A percentile compares a stretch with the other conserved stretches of the same genome.
These are phyloP conservation scores for Eledone cirrhosa DNA, from an alignment of 2,888 invertebrate species.

Conservation along the genomic window DNA sequence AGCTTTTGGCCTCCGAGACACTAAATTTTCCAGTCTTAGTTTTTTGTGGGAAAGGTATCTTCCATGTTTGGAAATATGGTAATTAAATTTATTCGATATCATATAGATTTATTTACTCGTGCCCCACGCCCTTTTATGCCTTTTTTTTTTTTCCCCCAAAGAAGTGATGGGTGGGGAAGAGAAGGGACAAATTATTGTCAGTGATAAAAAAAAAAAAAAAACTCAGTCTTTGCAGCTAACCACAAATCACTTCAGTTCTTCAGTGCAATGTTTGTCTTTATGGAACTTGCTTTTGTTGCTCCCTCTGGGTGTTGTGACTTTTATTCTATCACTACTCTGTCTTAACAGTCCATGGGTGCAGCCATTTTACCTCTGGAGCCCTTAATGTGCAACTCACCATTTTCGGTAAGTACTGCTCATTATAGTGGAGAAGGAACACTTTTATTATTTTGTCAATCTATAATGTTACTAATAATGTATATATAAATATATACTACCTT, in stretches of 20 bases:
- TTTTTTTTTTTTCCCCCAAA: too few relatives aligned
- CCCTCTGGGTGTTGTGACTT: constrained; percentile 25
- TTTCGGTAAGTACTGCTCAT: constrained; percentile 29
- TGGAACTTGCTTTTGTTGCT: constrained; percentile 26
- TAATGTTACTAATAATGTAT: constrained; percentile 19
- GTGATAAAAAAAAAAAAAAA: too few relatives aligned
- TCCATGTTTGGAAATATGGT: too few relatives aligned
- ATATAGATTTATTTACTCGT: too few relatives aligned
- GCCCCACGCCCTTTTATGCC: too few relatives aligned
- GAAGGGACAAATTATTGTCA: too few relatives aligned
- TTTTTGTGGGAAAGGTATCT: too few relatives aligned
- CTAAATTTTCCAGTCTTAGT: too few relatives aligned
- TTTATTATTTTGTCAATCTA: constrained; percentile 23
- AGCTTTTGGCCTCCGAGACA: too few relatives aligned
- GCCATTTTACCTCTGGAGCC: constrained; percentile 29
- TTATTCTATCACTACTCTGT: constrained; percentile 27
- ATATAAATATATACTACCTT: background rate
- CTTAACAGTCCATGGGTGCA: constrained; percentile 30
- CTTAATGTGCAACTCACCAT: constrained; percentile 27
- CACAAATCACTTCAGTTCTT: constrained; percentile 19
- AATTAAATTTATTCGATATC: too few relatives aligned
- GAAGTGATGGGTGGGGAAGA: too few relatives aligned
- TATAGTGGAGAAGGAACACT: constrained; percentile 27
- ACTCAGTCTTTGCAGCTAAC: constrained; percentile 5
- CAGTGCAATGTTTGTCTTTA: constrained; percentile 28